These are phyloP conservation scores for Papilio helenus DNA, from an alignment of 1,140 invertebrate species.

Conservation along the genomic window DNA sequence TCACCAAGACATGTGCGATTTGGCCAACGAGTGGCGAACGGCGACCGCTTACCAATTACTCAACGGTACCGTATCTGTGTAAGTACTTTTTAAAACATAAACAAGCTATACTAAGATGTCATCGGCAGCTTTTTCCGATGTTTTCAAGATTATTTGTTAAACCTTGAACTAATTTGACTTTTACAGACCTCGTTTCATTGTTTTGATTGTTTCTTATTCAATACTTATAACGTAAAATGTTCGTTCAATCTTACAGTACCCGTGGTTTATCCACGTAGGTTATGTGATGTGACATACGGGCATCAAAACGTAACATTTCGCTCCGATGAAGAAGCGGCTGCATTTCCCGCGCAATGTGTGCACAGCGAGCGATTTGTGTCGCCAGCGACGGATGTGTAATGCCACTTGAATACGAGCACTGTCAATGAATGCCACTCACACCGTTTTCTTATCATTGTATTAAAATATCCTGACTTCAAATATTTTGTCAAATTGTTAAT, in stretches of 20 bases:
- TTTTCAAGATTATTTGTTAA: no score
- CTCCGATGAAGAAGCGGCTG: slow-evolving; percentile 30
- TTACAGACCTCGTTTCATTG: no score
- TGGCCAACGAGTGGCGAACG: neutral
- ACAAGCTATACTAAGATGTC: neutral
- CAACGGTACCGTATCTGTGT: neutral
- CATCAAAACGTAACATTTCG: slow-evolving; percentile 42
- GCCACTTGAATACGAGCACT: slow-evolving; percentile 51
- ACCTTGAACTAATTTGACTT: no score
- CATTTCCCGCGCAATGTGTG: slow-evolving; percentile 52
- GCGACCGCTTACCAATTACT: neutral
- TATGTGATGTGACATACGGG: neutral
- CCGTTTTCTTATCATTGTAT: slow-evolving; percentile 11
- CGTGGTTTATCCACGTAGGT: neutral
- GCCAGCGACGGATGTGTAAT: slow-evolving; percentile 52
- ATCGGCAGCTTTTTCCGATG: neutral
- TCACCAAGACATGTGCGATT: neutral
- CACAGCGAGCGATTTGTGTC: slow-evolving; percentile 60
- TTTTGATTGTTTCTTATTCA: no score
- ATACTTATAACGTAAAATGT: no score
- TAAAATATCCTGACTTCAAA: neutral
- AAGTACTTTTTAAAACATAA: neutral
- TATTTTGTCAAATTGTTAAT: neutral
- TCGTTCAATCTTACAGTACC: neutral
- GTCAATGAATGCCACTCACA: slow-evolving; percentile 43